Base-by-base conservation (phyloP, 2,797 vertebrate genomes). In the Cirrhinus molitorella region DNA sequence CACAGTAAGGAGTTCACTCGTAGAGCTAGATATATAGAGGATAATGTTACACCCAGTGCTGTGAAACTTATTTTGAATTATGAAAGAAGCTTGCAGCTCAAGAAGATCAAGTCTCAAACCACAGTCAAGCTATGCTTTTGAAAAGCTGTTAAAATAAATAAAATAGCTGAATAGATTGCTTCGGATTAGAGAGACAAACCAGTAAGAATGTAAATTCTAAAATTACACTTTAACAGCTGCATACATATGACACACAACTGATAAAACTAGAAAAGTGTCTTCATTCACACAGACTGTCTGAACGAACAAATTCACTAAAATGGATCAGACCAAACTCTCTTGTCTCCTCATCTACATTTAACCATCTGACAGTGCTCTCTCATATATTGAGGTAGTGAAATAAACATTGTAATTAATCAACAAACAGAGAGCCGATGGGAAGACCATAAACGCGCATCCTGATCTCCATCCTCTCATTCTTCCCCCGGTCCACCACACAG, bases 381-480 rank as follows among this genome's bases (percentile, higher is more conserved):
- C 76, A 71, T 55, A 74, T 81, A 65, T 49, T 28, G 57, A 73
- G 80, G 80, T 79, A 55, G 61, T 65, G 79, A 75, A 72, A 83
- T 73, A 34, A 83, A 78, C 61, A 61, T 53, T 13, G 51, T 43
- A 72, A 66, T 61, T 10, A 63, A 63, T 77, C 40, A 47, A 63
- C 31, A 79, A 79, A 66, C 40, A 53, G 70, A 75, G 70, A 59
- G 70, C 61, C 9, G 28, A 9, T 57, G 53, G 53, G 65, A 77
- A 66, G 68, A 61, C 63, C 57, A 4, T 23, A 49, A 83, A 76
- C 73, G 85, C 59, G 40, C 13, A 76, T 89, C 92, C 93, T 91
- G 92, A 93, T 93, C 87, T 87, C 94, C 91, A 92, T 92, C 90
- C 86, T 89, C 89, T 91, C 92, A 93, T 82, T 88, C 89, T 59